Conservation (phyloP, 2,797 vertebrate species). For the Triplophysa yarkandensis region DNA sequence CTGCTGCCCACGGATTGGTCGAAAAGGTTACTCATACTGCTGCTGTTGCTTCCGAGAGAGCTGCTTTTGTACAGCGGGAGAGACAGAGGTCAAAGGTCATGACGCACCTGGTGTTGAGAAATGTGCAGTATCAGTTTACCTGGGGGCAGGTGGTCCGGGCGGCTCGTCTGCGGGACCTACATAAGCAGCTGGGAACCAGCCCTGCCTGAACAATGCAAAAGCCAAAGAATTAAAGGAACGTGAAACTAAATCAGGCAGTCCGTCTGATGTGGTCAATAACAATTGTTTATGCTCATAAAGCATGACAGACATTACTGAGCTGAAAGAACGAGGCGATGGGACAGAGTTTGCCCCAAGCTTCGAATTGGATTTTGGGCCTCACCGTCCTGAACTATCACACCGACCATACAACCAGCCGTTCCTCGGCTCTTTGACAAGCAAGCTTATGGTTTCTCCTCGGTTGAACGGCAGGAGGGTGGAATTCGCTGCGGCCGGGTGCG, state of each 20-base stretch:
- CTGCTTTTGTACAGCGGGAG: slow-evolving; percentile 13
- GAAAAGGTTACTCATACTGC: slow-evolving; percentile 76
- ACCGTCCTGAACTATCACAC: slow-evolving; percentile 78
- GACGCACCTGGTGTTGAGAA: neutral
- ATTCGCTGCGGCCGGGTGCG: slow-evolving; percentile 76
- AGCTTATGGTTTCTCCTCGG: slow-evolving; percentile 76
- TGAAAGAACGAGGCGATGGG: neutral
- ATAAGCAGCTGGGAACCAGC: slow-evolving; percentile 92
- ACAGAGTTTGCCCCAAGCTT: neutral
- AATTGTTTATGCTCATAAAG: neutral
- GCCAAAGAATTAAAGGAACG: neutral
- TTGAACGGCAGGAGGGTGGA: slow-evolving; percentile 84
- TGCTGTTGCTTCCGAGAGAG: slow-evolving; percentile 69
- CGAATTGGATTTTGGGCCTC: slow-evolving; percentile 48
- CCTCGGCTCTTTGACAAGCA: slow-evolving; percentile 77
- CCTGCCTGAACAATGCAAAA: slow-evolving; percentile 73
- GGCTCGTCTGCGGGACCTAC: slow-evolving; percentile 78
- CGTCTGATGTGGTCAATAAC: neutral
- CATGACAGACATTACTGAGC: neutral
- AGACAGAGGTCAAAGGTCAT: slow-evolving; percentile 17
- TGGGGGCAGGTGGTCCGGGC: slow-evolving; percentile 36
- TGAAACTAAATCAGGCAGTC: slow-evolving; percentile 1
- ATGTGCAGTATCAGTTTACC: slow-evolving; percentile 61
- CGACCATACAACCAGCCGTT: slow-evolving; percentile 94
- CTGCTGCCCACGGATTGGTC: slow-evolving; percentile 61